These are phyloP conservation scores for Ctena decussata DNA, from an alignment of 2,888 invertebrate genomes.

Conservation along the genomic window DNA sequence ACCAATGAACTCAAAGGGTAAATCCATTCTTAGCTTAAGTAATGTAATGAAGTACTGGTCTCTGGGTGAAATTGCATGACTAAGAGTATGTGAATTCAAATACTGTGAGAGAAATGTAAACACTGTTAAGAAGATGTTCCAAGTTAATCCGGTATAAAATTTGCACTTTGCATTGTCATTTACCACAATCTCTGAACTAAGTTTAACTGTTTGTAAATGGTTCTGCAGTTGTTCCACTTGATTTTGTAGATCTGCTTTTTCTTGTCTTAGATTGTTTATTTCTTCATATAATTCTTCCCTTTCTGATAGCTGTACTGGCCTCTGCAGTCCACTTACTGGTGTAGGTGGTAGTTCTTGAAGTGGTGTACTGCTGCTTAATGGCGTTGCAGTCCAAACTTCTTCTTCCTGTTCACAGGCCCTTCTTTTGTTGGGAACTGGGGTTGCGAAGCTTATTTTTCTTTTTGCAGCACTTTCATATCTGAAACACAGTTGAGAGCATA, in stretches of 20 bases:
- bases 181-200: not conserved
- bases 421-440: not conserved
- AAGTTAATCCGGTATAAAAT: slow-evolving; percentile 23
- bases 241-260: not conserved
- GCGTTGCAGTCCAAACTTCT: not conserved
- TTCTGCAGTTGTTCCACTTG: not conserved
- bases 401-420: not conserved
- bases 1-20: slow-evolving; percentile 39
- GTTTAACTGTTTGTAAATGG: not conserved
- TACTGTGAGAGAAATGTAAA: slow-evolving; percentile 20
- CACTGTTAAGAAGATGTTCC: slow-evolving; percentile 9
- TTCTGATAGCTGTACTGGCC: not conserved
- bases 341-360: not conserved
- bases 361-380: not conserved
- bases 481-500: not conserved
- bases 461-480: not conserved
- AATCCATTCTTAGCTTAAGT: slow-evolving; percentile 44
- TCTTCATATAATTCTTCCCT: not conserved
- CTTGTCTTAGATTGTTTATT: slow-evolving; percentile 1
- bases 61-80: not conserved
- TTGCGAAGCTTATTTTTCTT: not conserved
- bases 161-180: slow-evolving; percentile 16
- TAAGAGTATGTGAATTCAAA: not conserved
- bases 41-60: slow-evolving; percentile 49
- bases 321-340: not conserved